Conservation (phyloP, 2,113 vertebrate genomes). For the Nettapus auritus region DNA sequence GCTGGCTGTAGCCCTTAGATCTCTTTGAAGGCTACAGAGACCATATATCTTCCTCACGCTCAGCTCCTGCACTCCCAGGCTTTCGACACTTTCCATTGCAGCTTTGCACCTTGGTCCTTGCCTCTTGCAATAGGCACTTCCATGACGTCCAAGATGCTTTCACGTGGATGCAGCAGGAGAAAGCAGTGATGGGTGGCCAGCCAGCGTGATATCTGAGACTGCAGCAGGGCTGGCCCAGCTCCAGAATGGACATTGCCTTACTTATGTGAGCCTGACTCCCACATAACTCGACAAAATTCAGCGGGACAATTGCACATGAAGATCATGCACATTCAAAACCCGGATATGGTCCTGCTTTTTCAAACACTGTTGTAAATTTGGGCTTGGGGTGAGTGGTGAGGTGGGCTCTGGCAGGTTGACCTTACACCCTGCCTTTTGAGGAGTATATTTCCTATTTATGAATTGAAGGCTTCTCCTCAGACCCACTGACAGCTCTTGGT, state of each 20-base stretch:
- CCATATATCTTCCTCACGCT: background rate
- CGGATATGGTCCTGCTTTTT: background rate
- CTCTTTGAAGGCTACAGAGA: background rate
- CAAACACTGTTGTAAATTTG: background rate
- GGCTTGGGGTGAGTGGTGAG: background rate
- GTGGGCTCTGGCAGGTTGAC: background rate
- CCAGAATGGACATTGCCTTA: rapidly evolving
- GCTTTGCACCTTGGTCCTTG: background rate
- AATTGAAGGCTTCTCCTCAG: background rate
- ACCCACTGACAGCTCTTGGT: background rate
- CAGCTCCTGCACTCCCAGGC: rapidly evolving
- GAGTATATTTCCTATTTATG: background rate
- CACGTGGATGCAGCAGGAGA: rapidly evolving
- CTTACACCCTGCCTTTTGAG: background rate
- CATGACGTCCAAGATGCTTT: background rate
- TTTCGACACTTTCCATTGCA: background rate
- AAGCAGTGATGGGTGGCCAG: background rate
- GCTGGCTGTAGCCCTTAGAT: background rate
- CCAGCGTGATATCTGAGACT: background rate
- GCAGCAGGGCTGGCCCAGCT: background rate
- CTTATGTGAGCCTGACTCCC: rapidly evolving
- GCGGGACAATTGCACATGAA: background rate
- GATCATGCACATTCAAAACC: background rate
- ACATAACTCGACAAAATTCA: background rate
- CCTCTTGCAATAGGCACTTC: background rate